Base-by-base conservation (phyloP, 2,113 vertebrate genomes). In the Pygoscelis antarcticus region DNA sequence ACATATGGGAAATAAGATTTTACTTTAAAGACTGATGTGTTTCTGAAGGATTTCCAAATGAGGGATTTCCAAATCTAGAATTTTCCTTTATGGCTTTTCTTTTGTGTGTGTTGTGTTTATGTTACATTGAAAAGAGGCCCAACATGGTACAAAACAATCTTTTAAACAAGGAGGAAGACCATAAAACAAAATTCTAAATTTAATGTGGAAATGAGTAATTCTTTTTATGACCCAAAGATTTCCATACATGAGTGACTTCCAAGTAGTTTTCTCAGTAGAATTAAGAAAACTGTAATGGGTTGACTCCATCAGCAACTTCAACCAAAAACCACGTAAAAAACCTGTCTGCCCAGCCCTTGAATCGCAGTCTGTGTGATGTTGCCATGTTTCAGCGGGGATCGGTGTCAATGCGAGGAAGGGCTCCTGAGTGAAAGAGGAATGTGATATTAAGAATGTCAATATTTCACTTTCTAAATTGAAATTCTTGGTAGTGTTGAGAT, bases 391-490 rank as follows among this genome's bases (percentile, higher is more conserved):
- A 71, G 46, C 0, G 0, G 62, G 76, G 61, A 92, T 90, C 3
- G 12, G 66, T 77, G 66, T 72, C 75, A 55, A 1, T 55, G 79
- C 2, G 19, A 87, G 87, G 61, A 93, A 84, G 52, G 54, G 81
- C 54, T 89, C 74, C 83, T 1, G 12, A 85, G 70, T 44, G 78
- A 66, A 71, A 86, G 78, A 78, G 71, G 70, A 86, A 93, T 55
- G 71, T 86, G 95, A 52, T 90, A 95, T 94, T 94, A 96, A 96
- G 85, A 90, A 91, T 93, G 84, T 97, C 96, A 96, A 93, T 97
- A 95, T 97, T 97, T 97, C 95, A 77, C 91, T 96, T 94, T 66
- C 92, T 90, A 74, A 88, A 95, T 87, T 89, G 93, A 83, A 95
- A 87, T 80, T 83, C 89, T 90, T 88, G 82, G 75, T 88, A 78